phyloP scores from a whole-genome alignment of 2,113 vertebrate species.

The Ursus arctos region DNA sequence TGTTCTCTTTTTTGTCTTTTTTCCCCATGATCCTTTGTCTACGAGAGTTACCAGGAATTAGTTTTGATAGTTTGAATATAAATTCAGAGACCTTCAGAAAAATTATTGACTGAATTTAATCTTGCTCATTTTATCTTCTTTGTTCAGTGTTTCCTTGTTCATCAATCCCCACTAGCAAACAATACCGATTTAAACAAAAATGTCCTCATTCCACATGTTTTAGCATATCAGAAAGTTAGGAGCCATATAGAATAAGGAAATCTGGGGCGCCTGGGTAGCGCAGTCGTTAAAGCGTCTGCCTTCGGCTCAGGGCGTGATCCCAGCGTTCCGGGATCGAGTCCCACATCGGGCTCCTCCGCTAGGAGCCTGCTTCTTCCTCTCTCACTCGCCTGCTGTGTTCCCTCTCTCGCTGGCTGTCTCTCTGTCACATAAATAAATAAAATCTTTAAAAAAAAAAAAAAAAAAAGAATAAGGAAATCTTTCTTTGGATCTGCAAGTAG shows the following conservation, averaged over 20 bases:
- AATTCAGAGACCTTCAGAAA: not conserved
- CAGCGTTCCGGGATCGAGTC: no score
- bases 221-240: not conserved
- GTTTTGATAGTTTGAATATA: not conserved
- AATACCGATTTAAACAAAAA: not conserved
- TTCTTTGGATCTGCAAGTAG: not conserved
- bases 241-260: not conserved
- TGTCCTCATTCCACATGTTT: not conserved
- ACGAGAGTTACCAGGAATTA: not conserved
- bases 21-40: not conserved
- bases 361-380: no score
- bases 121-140: conserved; percentile 2
- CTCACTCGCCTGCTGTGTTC: no score
- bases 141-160: not conserved
- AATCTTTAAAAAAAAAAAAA: no score
- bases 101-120: not conserved
- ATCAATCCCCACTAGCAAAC: not conserved
- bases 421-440: no score
- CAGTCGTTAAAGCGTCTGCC: no score
- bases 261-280: not conserved
- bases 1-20: not conserved
- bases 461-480: not conserved
- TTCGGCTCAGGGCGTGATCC: no score
- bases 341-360: no score
- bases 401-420: no score